Conservation (phyloP, 35 echinoderm and acorn worm species). For the Apostichopus parvimensis region DNA sequence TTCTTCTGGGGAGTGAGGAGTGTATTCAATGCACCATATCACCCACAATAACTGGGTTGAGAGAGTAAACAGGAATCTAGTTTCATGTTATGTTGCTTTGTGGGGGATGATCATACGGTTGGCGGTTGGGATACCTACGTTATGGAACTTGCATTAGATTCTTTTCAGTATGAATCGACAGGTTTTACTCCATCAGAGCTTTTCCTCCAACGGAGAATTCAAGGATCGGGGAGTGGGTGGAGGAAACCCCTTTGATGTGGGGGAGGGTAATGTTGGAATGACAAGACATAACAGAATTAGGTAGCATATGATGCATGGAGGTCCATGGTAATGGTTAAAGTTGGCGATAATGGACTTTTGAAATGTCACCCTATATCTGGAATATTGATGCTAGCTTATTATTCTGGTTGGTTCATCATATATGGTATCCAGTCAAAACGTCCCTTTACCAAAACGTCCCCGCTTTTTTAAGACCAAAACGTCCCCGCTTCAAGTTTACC, state of each 20-base stretch:
- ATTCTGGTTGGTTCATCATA: too few species aligned
- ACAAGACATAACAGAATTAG: background rate
- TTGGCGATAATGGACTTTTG: too few species aligned
- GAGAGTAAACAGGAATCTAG: conserved; percentile 23
- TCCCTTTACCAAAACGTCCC: too few species aligned
- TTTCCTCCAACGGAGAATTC: background rate
- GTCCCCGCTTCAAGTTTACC: too few species aligned
- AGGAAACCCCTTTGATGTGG: background rate
- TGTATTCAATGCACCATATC: conserved; percentile 11
- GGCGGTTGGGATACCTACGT: conserved; percentile 37
- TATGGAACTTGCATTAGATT: background rate
- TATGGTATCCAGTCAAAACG: too few species aligned
- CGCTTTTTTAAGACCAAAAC: too few species aligned
- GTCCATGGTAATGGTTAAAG: too few species aligned
- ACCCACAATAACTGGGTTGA: conserved; percentile 45
- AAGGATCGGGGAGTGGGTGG: conserved; percentile 14
- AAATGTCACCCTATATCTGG: too few species aligned
- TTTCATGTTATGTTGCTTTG: conserved; percentile 25
- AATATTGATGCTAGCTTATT: too few species aligned
- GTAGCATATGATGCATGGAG: too few species aligned
- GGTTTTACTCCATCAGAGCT: conserved; percentile 17
- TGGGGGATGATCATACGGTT: background rate
- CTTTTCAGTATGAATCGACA: conserved; percentile 30
- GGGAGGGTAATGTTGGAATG: background rate
- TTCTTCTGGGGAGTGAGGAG: background rate